Evolutionary conservation across 1,140 invertebrate species (phyloP), one percentile per base, ranked within the genome.

Genomic region (Conus ventricosus): DNA sequence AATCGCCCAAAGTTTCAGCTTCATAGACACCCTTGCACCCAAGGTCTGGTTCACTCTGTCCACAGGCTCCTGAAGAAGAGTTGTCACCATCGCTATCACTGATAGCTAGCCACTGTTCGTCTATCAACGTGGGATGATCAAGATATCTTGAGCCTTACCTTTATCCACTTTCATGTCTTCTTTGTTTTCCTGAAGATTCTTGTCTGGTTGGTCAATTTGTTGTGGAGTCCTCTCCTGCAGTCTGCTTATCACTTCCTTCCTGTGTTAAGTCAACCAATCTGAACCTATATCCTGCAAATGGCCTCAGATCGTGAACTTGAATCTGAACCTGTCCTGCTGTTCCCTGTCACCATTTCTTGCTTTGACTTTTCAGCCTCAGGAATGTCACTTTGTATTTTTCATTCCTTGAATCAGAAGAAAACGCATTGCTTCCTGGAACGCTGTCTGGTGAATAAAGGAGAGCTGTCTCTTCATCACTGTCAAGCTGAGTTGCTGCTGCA

Each of bases 401-500:
- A 60, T 60, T 71, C 67, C 60, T 63, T 63, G 60, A 20, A 63
- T 63, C 60, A 13, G 76, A 27, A 80, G 76, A 27, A 1, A 25
- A 10, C 3, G 27, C 23, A 39, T 51, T 27, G 23, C 8, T 10
- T 80, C 10, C 25, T 13, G 76, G 39, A 51, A 5, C 23, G 17
- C 76, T 39, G 76, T 80, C 25, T 13, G 76, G 8, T 27, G 39
- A 27, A 39, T 39, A 39, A 39, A 39, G 39, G 39, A 39, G 39
- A 39, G 39, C 39, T 39, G 39, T 39, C 39, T 39, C 39, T 39
- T 39, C 39, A 13, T 85, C 84, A 51, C 20, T 13, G 51, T 76
- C 75, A n/a, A 78, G 20, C 75, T 87, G 85, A 78, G 85, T 87
- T 27, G 85, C 85, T 54, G 71, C 71, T 15, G 39, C 27, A 27